Base-by-base conservation (phyloP, 2,113 vertebrate species). In the Alouatta palliata region DNA sequence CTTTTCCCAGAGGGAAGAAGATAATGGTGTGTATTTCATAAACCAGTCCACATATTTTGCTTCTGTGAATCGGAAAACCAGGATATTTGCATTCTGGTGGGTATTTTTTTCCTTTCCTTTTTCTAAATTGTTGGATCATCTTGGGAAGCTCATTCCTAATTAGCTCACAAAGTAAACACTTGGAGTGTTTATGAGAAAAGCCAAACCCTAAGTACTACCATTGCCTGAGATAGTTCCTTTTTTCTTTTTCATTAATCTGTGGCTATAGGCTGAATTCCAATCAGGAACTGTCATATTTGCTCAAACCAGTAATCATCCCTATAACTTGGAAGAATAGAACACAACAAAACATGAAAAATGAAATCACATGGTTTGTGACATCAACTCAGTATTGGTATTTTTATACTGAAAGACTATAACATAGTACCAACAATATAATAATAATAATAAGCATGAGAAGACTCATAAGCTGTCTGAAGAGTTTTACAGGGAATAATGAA, bases 1-100 rank as follows among this genome's bases (percentile, higher is more conserved):
- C 23, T 21, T 4, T 5, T 56, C 23, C 0, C 47, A 0, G 0
- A 70, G 17, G 27, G n/a, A 6, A 49, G 11, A 68, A 37, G 37
- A n/a, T 3, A 32, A 9, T 12, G 10, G 16, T 23, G 16, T 17
- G 3, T 23, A 11, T 52, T 70, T 80, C 30, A 0, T 10, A 20
- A 77, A 47, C 20, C 1, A 37, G 8, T 10, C 54, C 21, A 17
- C 40, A 21, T 6, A 5, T 17, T 52, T 52, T 17, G 47, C 79
- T 93, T 73, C 23, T 11, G 2, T 23, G 64, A 32, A n/a, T 80
- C 13, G 14, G 20, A 79, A 52, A 30, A 12, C 21, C 3, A 12
- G 17, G 40, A 7, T 4, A 6, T 43, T 16, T 14, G 32, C 35
- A 0, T 54, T 61, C 37, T 9, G 8, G 2, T 27, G 11, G 11